A percentile compares a stretch with the other conserved stretches of the same genome.
These are phyloP conservation scores for Actinostola sp. DNA, from an alignment of 92 coral and sea anemone species.

Conservation along the genomic window DNA sequence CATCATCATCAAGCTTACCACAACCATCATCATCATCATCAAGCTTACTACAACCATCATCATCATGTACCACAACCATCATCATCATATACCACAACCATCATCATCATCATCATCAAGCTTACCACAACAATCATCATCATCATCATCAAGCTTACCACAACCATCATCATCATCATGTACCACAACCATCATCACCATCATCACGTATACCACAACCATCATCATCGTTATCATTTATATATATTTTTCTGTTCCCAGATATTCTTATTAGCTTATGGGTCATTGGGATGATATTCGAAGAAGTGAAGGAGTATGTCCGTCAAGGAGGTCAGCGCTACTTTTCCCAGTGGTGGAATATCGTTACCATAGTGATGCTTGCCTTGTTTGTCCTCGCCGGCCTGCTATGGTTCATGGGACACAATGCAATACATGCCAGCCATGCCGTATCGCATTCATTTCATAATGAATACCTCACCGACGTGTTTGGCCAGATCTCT, in stretches of 20 bases:
- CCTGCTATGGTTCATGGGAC: conserved; percentile 66
- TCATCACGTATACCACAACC: too few relatives aligned
- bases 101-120: too few relatives aligned
- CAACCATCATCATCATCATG: too few relatives aligned
- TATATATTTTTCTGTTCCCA: conserved; percentile 14
- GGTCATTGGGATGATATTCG: conserved; percentile 67
- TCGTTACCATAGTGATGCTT: conserved; percentile 74
- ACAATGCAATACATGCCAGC: conserved; percentile 3
- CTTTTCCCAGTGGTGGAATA: conserved; percentile 86
- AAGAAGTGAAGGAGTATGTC: conserved; percentile 66
- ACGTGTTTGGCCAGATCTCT: conserved; percentile 16
- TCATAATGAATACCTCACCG: background rate
- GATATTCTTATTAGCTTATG: conserved; percentile 67
- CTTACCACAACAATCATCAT: too few relatives aligned
- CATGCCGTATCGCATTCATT: background rate
- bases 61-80: too few relatives aligned
- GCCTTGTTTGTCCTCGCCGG: conserved; percentile 68
- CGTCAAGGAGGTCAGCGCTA: conserved; percentile 74
- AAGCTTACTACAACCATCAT: too few relatives aligned
- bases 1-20: too few relatives aligned
- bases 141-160: too few relatives aligned
- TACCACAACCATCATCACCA: background rate
- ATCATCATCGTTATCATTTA: background rate
- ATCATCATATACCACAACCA: too few relatives aligned
- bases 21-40: too few relatives aligned